Base-by-base conservation (phyloP, 2,888 invertebrate genomes). In the Macroteleia sp. region DNA sequence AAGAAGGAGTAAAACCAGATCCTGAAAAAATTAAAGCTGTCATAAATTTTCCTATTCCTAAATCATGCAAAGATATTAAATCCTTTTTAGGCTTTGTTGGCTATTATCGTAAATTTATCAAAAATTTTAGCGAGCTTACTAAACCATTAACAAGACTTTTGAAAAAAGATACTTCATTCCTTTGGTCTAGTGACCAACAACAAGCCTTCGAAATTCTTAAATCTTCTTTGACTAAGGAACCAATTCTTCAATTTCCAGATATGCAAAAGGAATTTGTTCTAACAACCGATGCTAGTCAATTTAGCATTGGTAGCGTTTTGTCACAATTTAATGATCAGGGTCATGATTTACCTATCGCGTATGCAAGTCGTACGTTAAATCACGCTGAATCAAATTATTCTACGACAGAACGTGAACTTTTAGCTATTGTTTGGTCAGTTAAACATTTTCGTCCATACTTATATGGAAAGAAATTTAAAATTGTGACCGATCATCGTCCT, bases 281-380 rank as follows among this genome's bases (percentile, higher is more conserved):
- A 41, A 85, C 83, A 17, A 89, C 89, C 2, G 91, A 90, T 70
- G 90, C 89, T 0, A 85, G 82, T 14, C 17, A 42, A 12, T 41
- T 28, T 25, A 30, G 28, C 14, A 42, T 77, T 3, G 57, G 50
- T 1, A 25, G 41, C 4, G 56, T 70, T 6, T 14, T 77, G 0
- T 61, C 39, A 28, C 74, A 74, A 52, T 9, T 25, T 0, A 59
- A 41, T 14, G 25, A 59, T 3, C 22, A 14, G 10, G n/a, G 28
- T 41, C 39, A 59, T 4, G 66, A 74, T 28, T 17, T 52, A 6
- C 71, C 66, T 0, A 36, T 62, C 1, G 52, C 62, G 6, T 71
- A 61, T 19, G 56, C 50, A 0, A 56, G 42, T n/a, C 6, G 61
- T 12, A 54, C 66, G 0, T 2, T 66, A 3, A 74, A 66, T 9